Percentiles rank a stretch among this genome's conserved stretches.
Evolutionary conservation across 2,113 vertebrate genomes (phyloP).

Genomic region (Engraulis encrasicolus): DNA sequence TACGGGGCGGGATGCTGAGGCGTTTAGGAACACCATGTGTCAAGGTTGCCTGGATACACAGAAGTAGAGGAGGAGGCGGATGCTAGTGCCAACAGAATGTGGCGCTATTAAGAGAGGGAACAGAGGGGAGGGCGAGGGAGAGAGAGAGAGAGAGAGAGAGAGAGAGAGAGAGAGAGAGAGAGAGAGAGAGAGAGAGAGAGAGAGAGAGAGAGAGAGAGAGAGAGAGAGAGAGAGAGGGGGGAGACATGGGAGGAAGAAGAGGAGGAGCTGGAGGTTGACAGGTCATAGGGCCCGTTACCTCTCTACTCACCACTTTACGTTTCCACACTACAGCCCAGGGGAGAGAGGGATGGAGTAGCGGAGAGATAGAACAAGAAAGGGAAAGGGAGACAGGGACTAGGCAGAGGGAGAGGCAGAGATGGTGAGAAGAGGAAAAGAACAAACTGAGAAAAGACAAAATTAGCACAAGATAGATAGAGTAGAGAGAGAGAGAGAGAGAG

Average conservation of each 20-base stretch:
- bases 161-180: not conserved
- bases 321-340: too few species aligned
- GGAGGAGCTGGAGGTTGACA: too few species aligned
- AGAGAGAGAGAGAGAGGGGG: not conserved
- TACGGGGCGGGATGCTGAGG: not conserved
- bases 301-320: too few species aligned
- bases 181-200: not conserved
- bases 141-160: not conserved
- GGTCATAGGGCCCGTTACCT: too few species aligned
- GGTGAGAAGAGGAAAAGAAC: not conserved
- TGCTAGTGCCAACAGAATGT: not conserved
- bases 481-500: not conserved
- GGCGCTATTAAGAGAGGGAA: not conserved
- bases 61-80: not conserved
- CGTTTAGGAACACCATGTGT: not conserved
- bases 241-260: too few species aligned
- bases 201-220: not conserved
- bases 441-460: slow-evolving; percentile 48
- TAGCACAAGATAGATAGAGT: not conserved
- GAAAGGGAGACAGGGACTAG: not conserved
- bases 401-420: not conserved
- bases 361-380: not conserved
- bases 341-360: too few species aligned
- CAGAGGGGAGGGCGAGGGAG: not conserved
- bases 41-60: slow-evolving; percentile 58